phyloP scores from a whole-genome alignment of 53 echinoderm and acorn worm genomes.

The Apostichopus leukothele region DNA sequence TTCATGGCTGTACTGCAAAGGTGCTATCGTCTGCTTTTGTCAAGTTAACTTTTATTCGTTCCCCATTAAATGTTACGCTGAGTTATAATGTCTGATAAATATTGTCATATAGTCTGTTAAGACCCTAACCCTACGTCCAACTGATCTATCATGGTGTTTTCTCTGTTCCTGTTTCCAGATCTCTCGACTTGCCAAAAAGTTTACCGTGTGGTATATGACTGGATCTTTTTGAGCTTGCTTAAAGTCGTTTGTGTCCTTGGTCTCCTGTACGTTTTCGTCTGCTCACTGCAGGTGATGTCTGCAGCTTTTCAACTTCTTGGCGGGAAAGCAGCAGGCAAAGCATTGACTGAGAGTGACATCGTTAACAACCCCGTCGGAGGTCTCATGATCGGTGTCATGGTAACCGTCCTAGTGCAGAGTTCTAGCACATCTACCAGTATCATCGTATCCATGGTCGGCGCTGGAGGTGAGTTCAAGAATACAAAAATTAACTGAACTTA shows the following conservation, averaged over 20 bases:
- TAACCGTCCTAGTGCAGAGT: conserved; percentile 91
- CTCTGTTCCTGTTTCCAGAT: background rate
- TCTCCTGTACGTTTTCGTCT: conserved; percentile 88
- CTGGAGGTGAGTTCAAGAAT: conserved; percentile 58
- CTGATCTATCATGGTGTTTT: too few relatives aligned
- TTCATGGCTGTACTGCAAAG: too few relatives aligned
- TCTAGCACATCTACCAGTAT: conserved; percentile 98
- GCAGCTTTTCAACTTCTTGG: conserved; percentile 87
- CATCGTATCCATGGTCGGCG: conserved; percentile 90
- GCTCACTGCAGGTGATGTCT: conserved; percentile 87
- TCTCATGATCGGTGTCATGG: conserved; percentile 92
- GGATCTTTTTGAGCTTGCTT: conserved; percentile 41
- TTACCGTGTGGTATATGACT: conserved; percentile 23
- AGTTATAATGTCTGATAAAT: too few relatives aligned
- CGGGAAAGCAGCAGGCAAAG: conserved; percentile 84
- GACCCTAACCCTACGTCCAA: too few relatives aligned
- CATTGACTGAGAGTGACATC: conserved; percentile 74
- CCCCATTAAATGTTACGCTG: too few relatives aligned
- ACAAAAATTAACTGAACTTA: too few relatives aligned
- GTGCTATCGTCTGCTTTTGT: too few relatives aligned
- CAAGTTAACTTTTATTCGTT: too few relatives aligned
- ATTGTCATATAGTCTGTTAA: too few relatives aligned
- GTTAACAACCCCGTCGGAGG: conserved; percentile 84
- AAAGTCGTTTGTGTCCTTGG: conserved; percentile 62
- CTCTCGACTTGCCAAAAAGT: conserved; percentile 35